Evolutionary conservation across 1,140 invertebrate species (phyloP).

Genomic region (Dreissena polymorpha): DNA sequence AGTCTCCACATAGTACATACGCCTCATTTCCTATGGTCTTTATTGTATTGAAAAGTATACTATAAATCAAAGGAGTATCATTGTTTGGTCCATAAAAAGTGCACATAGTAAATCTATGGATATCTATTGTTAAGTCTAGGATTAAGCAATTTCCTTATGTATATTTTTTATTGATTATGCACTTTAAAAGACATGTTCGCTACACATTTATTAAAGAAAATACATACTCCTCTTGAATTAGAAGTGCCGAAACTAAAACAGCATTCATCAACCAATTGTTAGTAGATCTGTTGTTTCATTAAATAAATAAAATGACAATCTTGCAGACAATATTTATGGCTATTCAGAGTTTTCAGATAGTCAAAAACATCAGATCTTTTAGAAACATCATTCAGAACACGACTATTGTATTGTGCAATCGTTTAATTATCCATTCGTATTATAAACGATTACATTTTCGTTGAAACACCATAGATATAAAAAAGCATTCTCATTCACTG

Average conservation of each 20-base stretch:
- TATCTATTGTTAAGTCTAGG: not conserved
- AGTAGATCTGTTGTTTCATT: constrained; percentile 21
- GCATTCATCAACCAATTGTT: constrained; percentile 44
- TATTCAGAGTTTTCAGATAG: too few species aligned
- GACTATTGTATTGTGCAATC: too few species aligned
- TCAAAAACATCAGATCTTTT: too few species aligned
- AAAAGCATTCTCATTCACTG: too few species aligned
- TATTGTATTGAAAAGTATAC: constrained; percentile 16
- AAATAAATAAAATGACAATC: too few species aligned
- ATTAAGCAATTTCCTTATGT: constrained; percentile 35
- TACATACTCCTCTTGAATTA: constrained; percentile 48
- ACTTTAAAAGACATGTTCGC: constrained; percentile 33
- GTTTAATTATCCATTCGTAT: too few species aligned
- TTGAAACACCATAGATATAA: too few species aligned
- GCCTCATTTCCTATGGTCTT: not conserved
- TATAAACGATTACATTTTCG: too few species aligned
- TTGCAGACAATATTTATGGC: too few species aligned
- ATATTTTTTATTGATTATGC: constrained; percentile 3
- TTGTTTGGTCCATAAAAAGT: constrained; percentile 55
- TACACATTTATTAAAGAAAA: constrained; percentile 21
- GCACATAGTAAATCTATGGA: constrained; percentile 18
- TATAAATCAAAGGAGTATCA: constrained; percentile 51
- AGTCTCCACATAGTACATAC: constrained; percentile 24
- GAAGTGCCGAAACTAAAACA: constrained; percentile 44
- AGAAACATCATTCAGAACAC: too few species aligned